phyloP scores from a whole-genome alignment of 2,888 invertebrate genomes.

The Microctonus brassicae region DNA sequence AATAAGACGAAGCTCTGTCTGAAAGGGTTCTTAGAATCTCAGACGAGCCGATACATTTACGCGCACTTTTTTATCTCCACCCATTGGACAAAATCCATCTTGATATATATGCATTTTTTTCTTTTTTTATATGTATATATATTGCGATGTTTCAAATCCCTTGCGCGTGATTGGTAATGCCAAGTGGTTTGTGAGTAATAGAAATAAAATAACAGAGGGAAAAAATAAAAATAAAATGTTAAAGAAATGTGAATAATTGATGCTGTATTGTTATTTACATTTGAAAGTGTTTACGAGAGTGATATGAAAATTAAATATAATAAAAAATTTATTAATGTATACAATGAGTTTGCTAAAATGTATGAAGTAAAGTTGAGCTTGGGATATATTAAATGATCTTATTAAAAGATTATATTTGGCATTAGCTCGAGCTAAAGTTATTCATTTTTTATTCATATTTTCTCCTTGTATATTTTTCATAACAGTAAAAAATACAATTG shows the following conservation, averaged over 20 bases:
- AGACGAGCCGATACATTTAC: slow-evolving; percentile 35
- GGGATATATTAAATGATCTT: slow-evolving; percentile 46
- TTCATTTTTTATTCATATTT: slow-evolving; percentile 24
- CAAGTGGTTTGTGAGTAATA: background rate
- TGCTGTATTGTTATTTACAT: slow-evolving; percentile 1
- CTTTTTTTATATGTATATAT: background rate
- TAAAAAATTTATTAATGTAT: too few relatives aligned
- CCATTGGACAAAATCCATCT: slow-evolving; percentile 7
- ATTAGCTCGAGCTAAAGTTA: slow-evolving; percentile 39
- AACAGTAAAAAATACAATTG: slow-evolving; percentile 24
- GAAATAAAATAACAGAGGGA: too few relatives aligned
- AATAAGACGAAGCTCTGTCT: slow-evolving; percentile 53
- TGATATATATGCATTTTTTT: background rate
- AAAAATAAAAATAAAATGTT: background rate
- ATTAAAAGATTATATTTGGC: slow-evolving; percentile 46
- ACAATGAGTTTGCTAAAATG: slow-evolving; percentile 22
- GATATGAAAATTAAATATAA: too few relatives aligned
- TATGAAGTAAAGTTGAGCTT: slow-evolving; percentile 20
- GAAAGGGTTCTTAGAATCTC: slow-evolving; percentile 51
- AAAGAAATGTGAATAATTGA: background rate
- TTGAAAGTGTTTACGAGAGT: background rate
- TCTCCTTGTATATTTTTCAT: slow-evolving; percentile 16
- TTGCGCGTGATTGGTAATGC: slow-evolving; percentile 17
- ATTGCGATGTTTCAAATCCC: background rate
- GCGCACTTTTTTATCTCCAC: slow-evolving; percentile 12